Base-by-base conservation (phyloP, 2,797 vertebrate species). In the Oreochromis grahami region DNA sequence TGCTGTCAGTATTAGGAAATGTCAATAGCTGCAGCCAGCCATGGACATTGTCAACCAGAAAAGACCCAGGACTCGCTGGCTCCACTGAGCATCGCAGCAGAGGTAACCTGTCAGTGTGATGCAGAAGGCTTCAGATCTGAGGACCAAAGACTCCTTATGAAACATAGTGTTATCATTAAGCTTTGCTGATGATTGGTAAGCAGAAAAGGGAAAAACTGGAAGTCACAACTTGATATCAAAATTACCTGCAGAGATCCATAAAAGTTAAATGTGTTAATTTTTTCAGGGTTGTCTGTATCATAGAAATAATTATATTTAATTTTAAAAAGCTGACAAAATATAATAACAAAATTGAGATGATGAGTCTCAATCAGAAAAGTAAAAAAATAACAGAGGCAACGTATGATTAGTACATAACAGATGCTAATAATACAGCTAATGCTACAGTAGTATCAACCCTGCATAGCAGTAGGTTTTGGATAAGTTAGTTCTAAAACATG, bases 21-120 rank as follows among this genome's bases (percentile, higher is more conserved):
- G 88, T 94, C 94, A 95, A 7, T 80, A 79, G 87, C 84, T 93
- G 81, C 87, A 94, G 81, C 85, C 91, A 95, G 65, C 92, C 94
- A 89, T 93, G 84, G 88, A 74, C 82, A 84, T 87, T 80, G 85
- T 88, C 89, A 86, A 81, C 85, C 76, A 80, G 58, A 81, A 74
- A 74, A 90, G 84, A 88, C 83, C 70, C 77, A 90, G 89, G 92
- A 93, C 89, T 91, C 86, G 82, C 84, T 87, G 92, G 85, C 87
- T 92, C 89, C 90, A 87, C 76, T 86, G 82, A 87, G 80, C 81
- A 89, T 80, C 21, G 74, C 79, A 85, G 79, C 84, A 90, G 82
- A 87, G 87, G 80, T 77, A 85, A 86, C 87, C 72, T 84, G 82
- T 88, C 90, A 80, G 82, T 45, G 13, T 78, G 58, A 76, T 68